Conservation (phyloP, 2,888 invertebrate species). For the Apamea monoglypha region DNA sequence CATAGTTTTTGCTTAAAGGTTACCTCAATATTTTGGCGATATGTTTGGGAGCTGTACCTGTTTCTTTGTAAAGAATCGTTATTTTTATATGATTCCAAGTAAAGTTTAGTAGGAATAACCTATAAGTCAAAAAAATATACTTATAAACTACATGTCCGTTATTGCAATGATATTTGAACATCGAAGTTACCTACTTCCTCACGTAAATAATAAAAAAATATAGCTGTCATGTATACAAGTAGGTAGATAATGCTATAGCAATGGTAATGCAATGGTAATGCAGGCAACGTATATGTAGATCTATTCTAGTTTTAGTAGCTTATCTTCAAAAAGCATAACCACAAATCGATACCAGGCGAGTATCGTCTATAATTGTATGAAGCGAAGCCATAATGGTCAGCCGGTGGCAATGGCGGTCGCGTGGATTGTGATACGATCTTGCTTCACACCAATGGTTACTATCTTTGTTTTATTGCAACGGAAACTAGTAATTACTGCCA, state of each 20-base stretch:
- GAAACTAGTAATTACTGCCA: conserved; percentile 80
- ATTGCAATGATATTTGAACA: not conserved
- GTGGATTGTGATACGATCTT: conserved; percentile 78
- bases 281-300: not conserved
- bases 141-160: not conserved
- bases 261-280: too few relatives aligned
- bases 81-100: not conserved
- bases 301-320: conserved; percentile 36
- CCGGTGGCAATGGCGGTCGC: conserved; percentile 64
- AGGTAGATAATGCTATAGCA: not conserved
- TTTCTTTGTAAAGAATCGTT: conserved; percentile 5
- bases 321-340: conserved; percentile 57
- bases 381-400: conserved; percentile 84
- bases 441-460: conserved; percentile 70
- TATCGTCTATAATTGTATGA: conserved; percentile 79
- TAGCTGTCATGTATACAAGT: not conserved
- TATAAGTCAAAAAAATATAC: not conserved
- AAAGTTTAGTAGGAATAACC: not conserved
- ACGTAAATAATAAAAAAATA: too few relatives aligned
- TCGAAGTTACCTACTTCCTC: too few relatives aligned
- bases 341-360: conserved; percentile 77
- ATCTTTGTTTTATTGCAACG: conserved; percentile 80
- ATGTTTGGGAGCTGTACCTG: not conserved
- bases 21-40: not conserved
- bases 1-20: not conserved